Conservation (phyloP, 2,888 invertebrate species). For the Leuctra nigra region DNA sequence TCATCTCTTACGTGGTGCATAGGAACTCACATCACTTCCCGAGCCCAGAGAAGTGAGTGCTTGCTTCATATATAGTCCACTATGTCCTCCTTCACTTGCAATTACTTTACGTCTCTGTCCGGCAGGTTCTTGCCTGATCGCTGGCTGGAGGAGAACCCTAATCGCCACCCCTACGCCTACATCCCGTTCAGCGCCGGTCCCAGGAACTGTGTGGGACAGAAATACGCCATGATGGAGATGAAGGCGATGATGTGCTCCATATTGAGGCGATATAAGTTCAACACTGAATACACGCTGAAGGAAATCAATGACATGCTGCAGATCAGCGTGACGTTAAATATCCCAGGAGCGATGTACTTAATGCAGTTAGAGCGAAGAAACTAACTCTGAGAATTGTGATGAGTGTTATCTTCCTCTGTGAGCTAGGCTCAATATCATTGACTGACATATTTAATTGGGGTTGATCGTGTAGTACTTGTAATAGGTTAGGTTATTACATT, state of each 20-base stretch:
- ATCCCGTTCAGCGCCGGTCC: constrained; percentile 28
- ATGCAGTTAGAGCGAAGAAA: background rate
- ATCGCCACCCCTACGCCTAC: constrained; percentile 26
- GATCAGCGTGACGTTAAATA: background rate
- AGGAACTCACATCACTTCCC: constrained; percentile 22
- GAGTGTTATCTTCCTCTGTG: too few species aligned
- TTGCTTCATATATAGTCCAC: background rate
- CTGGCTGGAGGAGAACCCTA: constrained; percentile 25
- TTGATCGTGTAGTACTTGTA: too few species aligned
- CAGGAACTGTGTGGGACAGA: constrained; percentile 29
- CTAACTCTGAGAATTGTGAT: too few species aligned
- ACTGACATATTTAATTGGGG: too few species aligned
- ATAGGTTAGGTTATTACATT: too few species aligned
- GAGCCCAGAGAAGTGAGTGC: constrained; percentile 16
- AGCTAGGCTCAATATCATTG: too few species aligned
- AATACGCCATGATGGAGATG: constrained; percentile 29
- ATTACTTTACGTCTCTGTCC: background rate
- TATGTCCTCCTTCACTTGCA: background rate
- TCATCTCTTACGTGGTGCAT: constrained; percentile 21
- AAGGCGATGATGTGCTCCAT: constrained; percentile 27
- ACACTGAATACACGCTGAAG: background rate
- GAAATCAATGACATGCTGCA: background rate
- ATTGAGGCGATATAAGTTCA: constrained; percentile 19
- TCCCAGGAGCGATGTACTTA: background rate
- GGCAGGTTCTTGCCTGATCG: constrained; percentile 27